Conservation (phyloP, 2,888 invertebrate genomes). For the Apomyelois bistriatella region DNA sequence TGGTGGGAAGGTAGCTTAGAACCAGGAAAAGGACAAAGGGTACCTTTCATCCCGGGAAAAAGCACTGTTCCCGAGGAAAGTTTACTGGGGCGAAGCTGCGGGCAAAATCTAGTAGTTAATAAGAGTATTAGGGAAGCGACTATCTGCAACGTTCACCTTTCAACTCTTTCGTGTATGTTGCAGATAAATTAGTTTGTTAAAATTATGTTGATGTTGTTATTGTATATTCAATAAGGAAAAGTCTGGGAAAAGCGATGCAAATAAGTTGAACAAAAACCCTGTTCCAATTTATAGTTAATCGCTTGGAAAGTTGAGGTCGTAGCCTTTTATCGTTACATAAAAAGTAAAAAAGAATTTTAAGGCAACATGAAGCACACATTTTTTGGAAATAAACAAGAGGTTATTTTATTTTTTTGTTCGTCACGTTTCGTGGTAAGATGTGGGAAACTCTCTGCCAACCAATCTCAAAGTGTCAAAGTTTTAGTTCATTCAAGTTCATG, state of each 20-base stretch:
- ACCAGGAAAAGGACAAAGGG: too few species aligned
- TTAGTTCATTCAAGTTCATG: slow-evolving; percentile 2
- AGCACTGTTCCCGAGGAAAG: too few species aligned
- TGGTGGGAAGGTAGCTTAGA: too few species aligned
- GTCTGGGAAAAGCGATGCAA: background rate
- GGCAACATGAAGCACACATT: background rate
- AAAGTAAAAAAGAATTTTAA: background rate
- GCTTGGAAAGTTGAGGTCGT: slow-evolving; percentile 9
- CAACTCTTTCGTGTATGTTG: too few species aligned
- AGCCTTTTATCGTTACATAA: background rate
- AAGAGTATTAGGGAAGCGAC: too few species aligned
- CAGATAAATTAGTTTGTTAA: too few species aligned
- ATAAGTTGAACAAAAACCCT: slow-evolving; percentile 4
- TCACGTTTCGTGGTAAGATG: background rate
- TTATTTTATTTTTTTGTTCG: slow-evolving; percentile 3
- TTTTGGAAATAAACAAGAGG: background rate
- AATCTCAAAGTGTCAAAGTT: slow-evolving; percentile 9
- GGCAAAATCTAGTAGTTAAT: too few species aligned
- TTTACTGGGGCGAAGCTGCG: too few species aligned
- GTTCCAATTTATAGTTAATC: slow-evolving; percentile 11
- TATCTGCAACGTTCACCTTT: too few species aligned
- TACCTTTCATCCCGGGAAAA: too few species aligned
- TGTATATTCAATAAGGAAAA: background rate
- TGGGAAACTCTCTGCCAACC: slow-evolving; percentile 3
- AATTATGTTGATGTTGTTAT: background rate